Conservation (phyloP, 2,888 invertebrate genomes). For the Desoria tigrina region DNA sequence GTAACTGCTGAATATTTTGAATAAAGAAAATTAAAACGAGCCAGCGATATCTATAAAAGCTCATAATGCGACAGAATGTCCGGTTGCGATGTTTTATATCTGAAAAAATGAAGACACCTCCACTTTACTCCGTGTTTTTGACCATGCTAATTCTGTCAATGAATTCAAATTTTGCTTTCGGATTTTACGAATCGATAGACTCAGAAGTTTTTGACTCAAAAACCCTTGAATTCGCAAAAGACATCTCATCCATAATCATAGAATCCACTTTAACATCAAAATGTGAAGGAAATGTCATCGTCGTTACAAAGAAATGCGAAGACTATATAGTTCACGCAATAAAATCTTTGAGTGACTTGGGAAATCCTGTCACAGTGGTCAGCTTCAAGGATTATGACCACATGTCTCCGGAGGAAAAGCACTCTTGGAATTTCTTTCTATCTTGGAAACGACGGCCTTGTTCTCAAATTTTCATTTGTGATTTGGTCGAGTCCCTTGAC, state of each 20-base stretch:
- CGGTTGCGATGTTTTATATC: too few species aligned
- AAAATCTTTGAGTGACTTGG: slow-evolving; percentile 34
- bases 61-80: too few species aligned
- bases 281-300: slow-evolving; percentile 41
- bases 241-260: slow-evolving; percentile 32
- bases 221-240: slow-evolving; percentile 41
- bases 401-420: neutral
- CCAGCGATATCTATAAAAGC: too few species aligned
- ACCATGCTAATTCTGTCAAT: too few species aligned
- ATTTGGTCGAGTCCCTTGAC: slow-evolving; percentile 20
- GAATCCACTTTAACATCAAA: slow-evolving; percentile 44
- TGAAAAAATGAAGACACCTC: neutral
- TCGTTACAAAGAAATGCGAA: slow-evolving; percentile 33
- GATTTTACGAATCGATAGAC: neutral
- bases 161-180: too few species aligned
- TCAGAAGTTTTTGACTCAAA: neutral
- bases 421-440: slow-evolving; percentile 32
- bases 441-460: slow-evolving; percentile 37
- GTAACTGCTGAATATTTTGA: too few species aligned
- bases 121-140: too few species aligned
- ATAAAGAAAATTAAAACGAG: too few species aligned
- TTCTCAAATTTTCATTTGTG: slow-evolving; percentile 44
- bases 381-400: slow-evolving; percentile 25
- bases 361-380: slow-evolving; percentile 38
- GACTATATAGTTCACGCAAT: slow-evolving; percentile 33